Base-by-base conservation (phyloP, 2,113 vertebrate genomes). In the Colinus virginianus region DNA sequence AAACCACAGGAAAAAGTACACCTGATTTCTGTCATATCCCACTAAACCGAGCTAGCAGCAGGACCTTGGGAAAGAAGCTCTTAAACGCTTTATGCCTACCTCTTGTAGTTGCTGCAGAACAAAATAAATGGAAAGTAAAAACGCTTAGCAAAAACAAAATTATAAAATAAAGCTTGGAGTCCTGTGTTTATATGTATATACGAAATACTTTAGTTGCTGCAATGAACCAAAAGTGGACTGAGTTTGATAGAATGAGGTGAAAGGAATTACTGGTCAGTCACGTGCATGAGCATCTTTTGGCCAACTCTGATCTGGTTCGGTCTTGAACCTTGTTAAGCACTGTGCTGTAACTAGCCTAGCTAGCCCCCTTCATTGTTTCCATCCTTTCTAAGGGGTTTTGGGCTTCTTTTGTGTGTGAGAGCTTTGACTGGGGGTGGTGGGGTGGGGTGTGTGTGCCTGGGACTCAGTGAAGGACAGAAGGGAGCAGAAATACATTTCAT, bases 301-400 rank as follows among this genome's bases (percentile, higher is more conserved):
- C 97, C 97, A 97, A 97, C 93, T 94, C 94, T 95, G 38, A 96
- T 93, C 96, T 97, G 97, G 97, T 97, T 98, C 97, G 96, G 96
- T 97, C 95, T 97, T 88, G 97, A 97, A 98, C 97, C 97, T 97
- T 89, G 87, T 97, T 97, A 97, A 98, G 98, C 97, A 98, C 98
- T 98, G 97, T 98, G 97, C 97, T 98, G 92, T 96, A 97, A 96
- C 91, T 97, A 97, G 93, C 92, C 82, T 94, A 96, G 94, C 95
- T 96, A 88, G 88, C 94, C 93, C 66, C 71, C 91, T 96, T 96
- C 72, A 46, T 71, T 96, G 96, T 95, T 95, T 96, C 95, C 93
- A 93, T 96, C 61, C 80, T 94, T 96, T 96, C 95, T 56, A 78
- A 78, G 80, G 67, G 81, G 88, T 63, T 23, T 91, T 87, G 96